These are phyloP conservation scores for Budorcas taxicolor DNA, from an alignment of 2,113 vertebrate species.

Conservation along the genomic window DNA sequence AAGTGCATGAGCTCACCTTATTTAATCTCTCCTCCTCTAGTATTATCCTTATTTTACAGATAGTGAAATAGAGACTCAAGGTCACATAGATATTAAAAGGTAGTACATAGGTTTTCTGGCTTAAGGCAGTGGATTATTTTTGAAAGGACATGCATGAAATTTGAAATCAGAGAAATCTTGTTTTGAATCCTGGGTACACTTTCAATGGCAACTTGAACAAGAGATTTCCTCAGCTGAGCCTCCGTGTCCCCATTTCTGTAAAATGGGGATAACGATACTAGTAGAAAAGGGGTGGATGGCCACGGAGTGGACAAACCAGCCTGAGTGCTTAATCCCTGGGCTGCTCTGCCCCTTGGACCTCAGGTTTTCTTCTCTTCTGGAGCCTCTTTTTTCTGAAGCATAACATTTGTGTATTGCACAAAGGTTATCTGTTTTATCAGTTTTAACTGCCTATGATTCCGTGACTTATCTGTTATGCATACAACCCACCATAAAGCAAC, in stretches of 20 bases:
- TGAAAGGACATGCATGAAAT: background rate
- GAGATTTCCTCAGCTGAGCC: background rate
- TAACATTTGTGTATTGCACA: background rate
- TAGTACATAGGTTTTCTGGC: background rate
- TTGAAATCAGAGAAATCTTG: background rate
- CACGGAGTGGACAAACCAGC: fast-evolving
- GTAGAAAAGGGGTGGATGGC: background rate
- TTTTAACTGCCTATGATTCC: background rate
- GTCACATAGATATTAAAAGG: background rate
- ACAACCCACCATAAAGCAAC: background rate
- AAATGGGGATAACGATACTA: background rate
- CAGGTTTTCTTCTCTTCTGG: background rate
- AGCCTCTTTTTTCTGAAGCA: background rate
- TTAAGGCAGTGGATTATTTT: background rate
- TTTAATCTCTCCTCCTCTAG: background rate
- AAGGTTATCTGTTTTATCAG: background rate
- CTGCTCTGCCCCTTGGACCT: background rate
- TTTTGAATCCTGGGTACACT: background rate
- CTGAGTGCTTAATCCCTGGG: background rate
- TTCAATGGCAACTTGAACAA: background rate
- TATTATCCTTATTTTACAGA: background rate
- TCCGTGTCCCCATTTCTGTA: background rate
- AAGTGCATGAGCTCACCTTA: background rate
- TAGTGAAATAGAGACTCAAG: background rate
- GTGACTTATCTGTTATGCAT: background rate